Conservation (phyloP, 2,113 vertebrate genomes). For the Struthio camelus region DNA sequence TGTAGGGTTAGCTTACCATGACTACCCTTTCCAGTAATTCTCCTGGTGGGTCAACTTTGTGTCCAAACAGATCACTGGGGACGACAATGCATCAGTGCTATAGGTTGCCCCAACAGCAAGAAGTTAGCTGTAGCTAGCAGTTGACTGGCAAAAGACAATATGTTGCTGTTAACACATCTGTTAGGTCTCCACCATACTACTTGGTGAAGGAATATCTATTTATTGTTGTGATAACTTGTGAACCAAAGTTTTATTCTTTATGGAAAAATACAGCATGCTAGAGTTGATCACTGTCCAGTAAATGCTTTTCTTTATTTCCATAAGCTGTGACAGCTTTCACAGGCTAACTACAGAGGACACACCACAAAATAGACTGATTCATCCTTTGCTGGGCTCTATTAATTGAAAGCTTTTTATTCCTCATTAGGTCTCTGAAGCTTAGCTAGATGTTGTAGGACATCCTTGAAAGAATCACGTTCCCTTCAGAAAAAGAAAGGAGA, state of each 20-base stretch:
- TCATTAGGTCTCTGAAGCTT: neutral
- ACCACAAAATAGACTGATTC: neutral
- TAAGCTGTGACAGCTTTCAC: neutral
- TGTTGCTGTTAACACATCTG: neutral
- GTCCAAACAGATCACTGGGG: neutral
- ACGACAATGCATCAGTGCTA: neutral
- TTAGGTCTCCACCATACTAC: neutral
- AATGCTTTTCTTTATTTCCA: neutral
- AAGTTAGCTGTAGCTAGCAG: neutral
- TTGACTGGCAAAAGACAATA: neutral
- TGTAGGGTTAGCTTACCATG: neutral
- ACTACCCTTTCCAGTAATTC: neutral
- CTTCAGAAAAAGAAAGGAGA: neutral
- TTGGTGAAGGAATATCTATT: neutral
- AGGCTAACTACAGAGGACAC: neutral
- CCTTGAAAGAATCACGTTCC: neutral
- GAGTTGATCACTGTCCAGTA: neutral
- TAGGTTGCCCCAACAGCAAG: neutral
- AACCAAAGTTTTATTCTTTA: neutral
- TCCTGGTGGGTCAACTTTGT: accelerated
- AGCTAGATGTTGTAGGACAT: neutral
- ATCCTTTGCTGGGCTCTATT: neutral
- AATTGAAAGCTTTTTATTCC: neutral
- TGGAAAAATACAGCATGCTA: neutral
- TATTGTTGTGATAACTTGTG: neutral